Evolutionary conservation across 2,113 vertebrate genomes (phyloP).

Genomic region (Mungos mungo): DNA sequence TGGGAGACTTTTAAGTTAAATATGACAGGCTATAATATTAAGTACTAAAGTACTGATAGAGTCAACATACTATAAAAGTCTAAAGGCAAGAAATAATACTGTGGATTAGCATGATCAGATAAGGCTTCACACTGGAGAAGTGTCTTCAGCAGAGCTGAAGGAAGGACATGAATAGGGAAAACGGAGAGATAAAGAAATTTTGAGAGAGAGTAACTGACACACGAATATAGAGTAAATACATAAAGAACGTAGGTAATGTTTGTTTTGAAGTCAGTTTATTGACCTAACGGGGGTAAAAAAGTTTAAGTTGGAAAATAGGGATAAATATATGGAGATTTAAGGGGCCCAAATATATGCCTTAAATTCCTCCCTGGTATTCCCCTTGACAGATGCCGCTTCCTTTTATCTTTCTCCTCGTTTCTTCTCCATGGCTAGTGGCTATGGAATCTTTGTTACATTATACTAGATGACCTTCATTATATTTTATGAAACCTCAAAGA

Average conservation of each 20-base stretch:
- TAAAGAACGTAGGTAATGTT: not conserved
- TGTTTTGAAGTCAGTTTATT: not conserved
- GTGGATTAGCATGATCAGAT: not conserved
- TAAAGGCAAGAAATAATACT: conserved; percentile 11
- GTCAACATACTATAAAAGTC: not conserved
- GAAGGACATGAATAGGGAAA: not conserved
- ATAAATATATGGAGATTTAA: not conserved
- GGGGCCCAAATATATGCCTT: not conserved
- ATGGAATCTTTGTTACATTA: conserved; percentile 4
- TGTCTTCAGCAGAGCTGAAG: not conserved
- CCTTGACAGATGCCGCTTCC: not conserved
- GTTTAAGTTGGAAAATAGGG: not conserved
- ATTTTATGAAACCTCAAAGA: not conserved
- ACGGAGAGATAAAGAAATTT: not conserved
- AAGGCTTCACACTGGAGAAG: not conserved
- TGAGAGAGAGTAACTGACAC: not conserved
- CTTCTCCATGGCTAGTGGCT: not conserved
- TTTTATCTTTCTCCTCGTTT: not conserved
- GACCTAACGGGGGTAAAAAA: not conserved
- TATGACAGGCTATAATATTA: not conserved
- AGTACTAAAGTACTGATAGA: not conserved
- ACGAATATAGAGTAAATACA: conserved; percentile 25
- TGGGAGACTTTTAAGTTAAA: not conserved
- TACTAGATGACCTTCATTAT: not conserved
- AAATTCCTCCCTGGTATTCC: not conserved